Base-by-base conservation (phyloP, 2,113 vertebrate species). In the Odontophorus gujanensis region DNA sequence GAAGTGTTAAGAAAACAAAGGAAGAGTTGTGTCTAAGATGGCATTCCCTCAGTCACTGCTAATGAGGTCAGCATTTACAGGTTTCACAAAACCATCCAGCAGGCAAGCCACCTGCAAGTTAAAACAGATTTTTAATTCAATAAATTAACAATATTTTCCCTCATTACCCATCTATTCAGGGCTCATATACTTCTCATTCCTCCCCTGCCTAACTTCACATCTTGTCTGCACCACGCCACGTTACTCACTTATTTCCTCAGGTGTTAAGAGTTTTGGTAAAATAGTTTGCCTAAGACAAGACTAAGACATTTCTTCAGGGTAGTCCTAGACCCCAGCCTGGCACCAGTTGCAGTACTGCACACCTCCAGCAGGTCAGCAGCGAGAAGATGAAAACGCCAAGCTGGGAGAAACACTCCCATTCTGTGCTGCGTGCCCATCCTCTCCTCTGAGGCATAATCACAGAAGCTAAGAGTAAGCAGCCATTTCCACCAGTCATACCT, bases 401-500 rank as follows among this genome's bases (percentile, higher is more conserved):
- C 43, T 6, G 55, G 34, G 32, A 84, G n/a, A 57, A 72, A 26
- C 0, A 4, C 72, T 62, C 24, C 0, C 0, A 1, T 8, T 32
- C 22, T 2, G 16, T 2, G 55, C 75, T 66, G 28, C 36, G 3
- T 3, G 50, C 48, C 34, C 67, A 43, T 21, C 42, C 51, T 55
- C 67, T 80, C 51, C 82, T 86, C 75, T 7, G 81, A 80, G 87
- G 79, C 67, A 59, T 34, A 48, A 32, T 10, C 59, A 61, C 61
- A 24, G 47, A 24, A 61, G 30, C 8, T 5, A 76, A 43, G 26
- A 62, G 71, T 34, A 13, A 80, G 79, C 72, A 73, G 78, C 34
- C 67, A 38, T 68, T 95, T 42, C 76, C 82, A 92, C 42, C 73
- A 92, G 72, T 86, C 95, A 72, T 65, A 26, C 69, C 93, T 91